phyloP scores from a whole-genome alignment of 2,113 vertebrate genomes.

The Archilochus colubris region DNA sequence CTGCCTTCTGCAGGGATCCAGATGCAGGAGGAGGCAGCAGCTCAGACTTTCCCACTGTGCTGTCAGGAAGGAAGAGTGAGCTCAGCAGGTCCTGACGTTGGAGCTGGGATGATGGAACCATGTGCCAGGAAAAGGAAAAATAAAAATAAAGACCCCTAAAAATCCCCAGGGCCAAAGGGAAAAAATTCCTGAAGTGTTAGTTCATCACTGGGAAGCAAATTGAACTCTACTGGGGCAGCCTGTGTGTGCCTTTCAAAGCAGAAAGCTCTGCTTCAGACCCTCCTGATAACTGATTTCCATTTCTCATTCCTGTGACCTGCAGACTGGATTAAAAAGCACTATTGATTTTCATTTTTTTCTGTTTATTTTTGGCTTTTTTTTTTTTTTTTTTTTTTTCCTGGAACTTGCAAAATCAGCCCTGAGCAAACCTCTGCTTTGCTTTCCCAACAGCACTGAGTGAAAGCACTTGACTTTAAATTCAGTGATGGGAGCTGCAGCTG shows the following conservation, averaged over 20 bases:
- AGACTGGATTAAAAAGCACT: neutral
- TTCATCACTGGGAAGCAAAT: neutral
- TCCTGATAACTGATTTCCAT: neutral
- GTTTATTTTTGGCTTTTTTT: slow-evolving; percentile 5
- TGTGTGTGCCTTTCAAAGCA: rapidly evolving
- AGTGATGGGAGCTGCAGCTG: neutral
- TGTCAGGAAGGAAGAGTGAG: neutral
- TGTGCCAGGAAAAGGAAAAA: neutral
- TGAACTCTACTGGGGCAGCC: neutral
- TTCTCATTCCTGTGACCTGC: neutral
- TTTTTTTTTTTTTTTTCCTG: neutral
- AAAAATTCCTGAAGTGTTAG: neutral
- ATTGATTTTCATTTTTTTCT: neutral
- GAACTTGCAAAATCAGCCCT: slow-evolving; percentile 23
- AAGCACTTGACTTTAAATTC: neutral
- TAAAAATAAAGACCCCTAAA: neutral
- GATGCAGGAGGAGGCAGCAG: neutral
- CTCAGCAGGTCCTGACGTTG: neutral
- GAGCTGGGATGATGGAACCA: neutral
- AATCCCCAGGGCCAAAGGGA: neutral
- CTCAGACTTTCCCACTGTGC: neutral
- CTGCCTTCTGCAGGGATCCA: neutral
- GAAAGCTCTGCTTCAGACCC: neutral
- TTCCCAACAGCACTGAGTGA: rapidly evolving
- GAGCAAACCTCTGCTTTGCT: slow-evolving; percentile 11